Conservation (phyloP, 2,888 invertebrate species). For the Barypeithes pellucidus region DNA sequence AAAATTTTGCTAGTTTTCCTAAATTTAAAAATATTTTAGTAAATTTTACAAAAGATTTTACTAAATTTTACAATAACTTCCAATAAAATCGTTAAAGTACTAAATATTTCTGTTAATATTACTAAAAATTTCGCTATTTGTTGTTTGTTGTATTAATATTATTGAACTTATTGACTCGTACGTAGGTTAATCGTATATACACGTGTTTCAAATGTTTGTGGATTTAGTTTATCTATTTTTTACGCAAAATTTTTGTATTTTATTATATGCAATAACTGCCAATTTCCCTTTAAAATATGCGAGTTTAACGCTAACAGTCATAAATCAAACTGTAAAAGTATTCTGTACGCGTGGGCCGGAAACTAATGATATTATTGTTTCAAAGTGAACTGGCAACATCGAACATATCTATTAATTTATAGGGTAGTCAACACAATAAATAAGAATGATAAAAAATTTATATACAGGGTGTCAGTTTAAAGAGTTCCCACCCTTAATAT, state of each 20-base stretch:
- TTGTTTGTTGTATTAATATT: too few species aligned
- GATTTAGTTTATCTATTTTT: background rate
- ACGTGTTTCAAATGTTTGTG: background rate
- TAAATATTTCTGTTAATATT: too few species aligned
- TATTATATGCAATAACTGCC: slow-evolving; percentile 36
- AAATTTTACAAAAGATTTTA: too few species aligned
- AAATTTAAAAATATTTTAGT: too few species aligned
- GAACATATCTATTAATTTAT: slow-evolving; percentile 37
- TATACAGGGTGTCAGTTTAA: background rate
- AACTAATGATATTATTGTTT: slow-evolving; percentile 52
- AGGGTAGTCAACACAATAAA: slow-evolving; percentile 2
- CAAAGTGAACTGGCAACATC: slow-evolving; percentile 44
- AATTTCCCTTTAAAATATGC: slow-evolving; percentile 26
- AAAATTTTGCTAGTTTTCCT: too few species aligned
- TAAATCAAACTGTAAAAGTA: slow-evolving; percentile 50
- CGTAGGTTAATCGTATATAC: background rate
- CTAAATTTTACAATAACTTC: too few species aligned
- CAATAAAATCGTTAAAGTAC: too few species aligned
- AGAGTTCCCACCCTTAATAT: too few species aligned
- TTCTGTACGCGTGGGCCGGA: slow-evolving; percentile 50
- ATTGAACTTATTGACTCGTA: too few species aligned
- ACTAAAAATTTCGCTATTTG: too few species aligned
- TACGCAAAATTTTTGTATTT: background rate
- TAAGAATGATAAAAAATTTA: too few species aligned
- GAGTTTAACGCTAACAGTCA: slow-evolving; percentile 41